Evolutionary conservation across 2,797 vertebrate genomes (phyloP), one percentile per base, ranked within the genome.

Genomic region (Acestrorhynchus altus): DNA sequence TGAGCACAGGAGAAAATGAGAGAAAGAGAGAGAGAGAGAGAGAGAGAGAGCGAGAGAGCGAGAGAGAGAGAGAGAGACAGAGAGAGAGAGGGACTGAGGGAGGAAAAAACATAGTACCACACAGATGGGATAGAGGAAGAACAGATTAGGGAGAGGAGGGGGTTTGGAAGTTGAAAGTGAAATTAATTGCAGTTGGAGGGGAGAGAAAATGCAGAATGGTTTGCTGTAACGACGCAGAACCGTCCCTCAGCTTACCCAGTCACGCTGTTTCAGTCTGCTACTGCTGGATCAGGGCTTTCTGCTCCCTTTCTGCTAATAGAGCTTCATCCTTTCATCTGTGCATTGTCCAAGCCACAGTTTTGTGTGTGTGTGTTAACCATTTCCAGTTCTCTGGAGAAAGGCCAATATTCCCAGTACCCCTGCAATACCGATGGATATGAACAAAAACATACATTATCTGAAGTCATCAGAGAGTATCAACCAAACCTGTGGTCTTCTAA

Each of bases 1-100:
- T 85, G 79, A 79, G 72, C 61, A 47, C 44, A 70, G 72, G 61
- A 59, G 68, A 73, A 72, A 81, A 66, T 60, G 59, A 78, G 74
- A 66, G 31, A 49, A 54, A 47, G 22, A 72, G 40, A n/a, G 42
- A 78, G 61, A 42, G 59, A 73, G 67, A 47, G 22, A 72, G 40
- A n/a, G 42, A 44, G 61, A 59, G 68, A 73, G 66, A 78, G 61
- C 40, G 59, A 73, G 74, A 66, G 31, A 42, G 60, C 7, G 46
- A 16, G 44, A 2, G 46, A 49, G 13, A 49, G 46, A 49, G 13
- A 68, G 57, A 67, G 39, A 49, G 61, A 47, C n/a, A 64, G 22
- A 20, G 26, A 60, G 40, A 46, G 60, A 42, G 51, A 47, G 67
- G 22, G 42, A 60, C 42, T 31, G 44, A 61, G 47, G 35, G 65